Base-by-base conservation (phyloP, 2,797 vertebrate genomes). In the Avahi laniger region DNA sequence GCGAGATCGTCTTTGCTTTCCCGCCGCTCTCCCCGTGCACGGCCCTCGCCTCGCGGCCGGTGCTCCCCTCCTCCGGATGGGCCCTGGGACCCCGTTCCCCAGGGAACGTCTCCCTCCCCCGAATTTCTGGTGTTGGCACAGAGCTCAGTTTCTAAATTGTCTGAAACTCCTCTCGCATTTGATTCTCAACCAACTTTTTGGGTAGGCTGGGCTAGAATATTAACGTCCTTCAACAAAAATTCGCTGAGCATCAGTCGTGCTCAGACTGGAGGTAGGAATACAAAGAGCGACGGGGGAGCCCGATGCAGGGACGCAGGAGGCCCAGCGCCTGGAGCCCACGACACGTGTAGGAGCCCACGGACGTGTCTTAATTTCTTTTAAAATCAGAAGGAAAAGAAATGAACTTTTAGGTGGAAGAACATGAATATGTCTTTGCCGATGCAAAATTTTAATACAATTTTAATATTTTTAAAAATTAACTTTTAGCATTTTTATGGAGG, bases 291-390 rank as follows among this genome's bases (percentile, higher is more conserved):
- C 4, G 73, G 11, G 46, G 20, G 10, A 8, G 1, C 3, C 82
- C 57, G 85, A 46, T 14, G 48, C 48, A 26, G 26, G 79, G 14
- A 33, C 54, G 5, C 11, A 46, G 54, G 83, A 79, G 24, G 46
- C 3, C 81, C 41, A 54, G 35, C 5, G 43, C 28, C 17, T 46
- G 4, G 22, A 81, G 38, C 10, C n/a, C 4, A 17, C 1, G 9
- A 4, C 52, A 33, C 35, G 92, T 84, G 75, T 48, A 85, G 83
- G 48, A 33, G 7, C 17, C 26, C 24, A 24, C 0, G 3, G 46
- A 91, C 89, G 83, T 57, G 10, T 48, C 91, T 50, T 63, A 54
- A 75, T 50, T 96, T 94, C 52, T 90, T 86, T 82, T 41, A 72
- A 89, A 87, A 73, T 46, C 17, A 89, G 8, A 78, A 79, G 8